phyloP scores from a whole-genome alignment of 1,140 invertebrate genomes.

The Anastatus disparis region DNA sequence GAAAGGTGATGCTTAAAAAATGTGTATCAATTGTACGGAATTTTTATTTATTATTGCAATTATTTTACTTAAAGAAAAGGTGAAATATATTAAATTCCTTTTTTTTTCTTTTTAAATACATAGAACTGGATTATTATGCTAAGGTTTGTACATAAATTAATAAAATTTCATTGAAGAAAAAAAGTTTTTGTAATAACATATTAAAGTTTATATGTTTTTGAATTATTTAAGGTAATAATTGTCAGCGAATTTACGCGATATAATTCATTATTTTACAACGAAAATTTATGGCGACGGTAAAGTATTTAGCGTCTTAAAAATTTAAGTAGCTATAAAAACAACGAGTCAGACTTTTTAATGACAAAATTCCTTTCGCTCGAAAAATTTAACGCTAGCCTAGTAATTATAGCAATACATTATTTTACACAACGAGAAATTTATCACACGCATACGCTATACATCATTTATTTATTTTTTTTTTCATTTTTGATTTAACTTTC shows the following conservation, averaged over 20 bases:
- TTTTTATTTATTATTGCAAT: background rate
- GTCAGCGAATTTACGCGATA: background rate
- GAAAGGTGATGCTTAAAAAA: too few relatives aligned
- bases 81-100: too few relatives aligned
- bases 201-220: background rate
- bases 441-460: too few relatives aligned
- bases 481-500: too few relatives aligned
- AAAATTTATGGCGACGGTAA: constrained; percentile 5
- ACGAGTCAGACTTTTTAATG: background rate
- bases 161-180: too few relatives aligned
- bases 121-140: too few relatives aligned
- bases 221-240: background rate
- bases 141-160: too few relatives aligned
- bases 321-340: constrained; percentile 9
- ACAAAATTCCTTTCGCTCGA: constrained; percentile 17
- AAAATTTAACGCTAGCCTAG: constrained; percentile 1
- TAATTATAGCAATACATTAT: too few relatives aligned
- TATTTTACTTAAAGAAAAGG: background rate
- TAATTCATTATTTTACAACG: background rate
- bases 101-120: background rate
- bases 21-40: too few relatives aligned
- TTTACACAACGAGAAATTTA: too few relatives aligned
- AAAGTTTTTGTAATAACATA: too few relatives aligned
- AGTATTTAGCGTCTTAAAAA: background rate
- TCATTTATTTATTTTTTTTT: too few relatives aligned